Evolutionary conservation across 2,113 vertebrate genomes (phyloP), one percentile per base, ranked within the genome.

Genomic region (Morone chrysops): DNA sequence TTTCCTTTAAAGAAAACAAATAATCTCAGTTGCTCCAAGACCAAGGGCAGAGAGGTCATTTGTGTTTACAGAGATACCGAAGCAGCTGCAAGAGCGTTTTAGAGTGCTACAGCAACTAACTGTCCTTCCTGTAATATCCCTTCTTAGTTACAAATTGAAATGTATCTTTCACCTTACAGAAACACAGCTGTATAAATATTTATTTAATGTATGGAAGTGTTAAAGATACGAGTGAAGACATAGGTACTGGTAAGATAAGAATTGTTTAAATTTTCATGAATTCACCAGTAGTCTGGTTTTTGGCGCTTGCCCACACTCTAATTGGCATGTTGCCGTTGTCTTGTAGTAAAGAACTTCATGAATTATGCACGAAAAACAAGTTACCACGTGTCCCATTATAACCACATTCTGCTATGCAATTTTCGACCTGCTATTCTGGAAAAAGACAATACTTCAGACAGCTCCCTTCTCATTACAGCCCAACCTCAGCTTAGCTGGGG

Each of bases 321-420:
- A 95, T 95, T 96, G 94, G 92, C 90, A 93, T 83, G 90, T 92
- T 90, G 88, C 90, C 43, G 75, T 90, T n/a, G n/a, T 93, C 86
- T 78, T 89, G 86, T 84, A 86, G 90, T 89, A 85, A 84, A 65
- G 75, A 89, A 88, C 38, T 70, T 89, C 83, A 95, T 96, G 90
- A 93, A 96, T 95, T 92, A 95, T 95, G 90, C 90, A 96, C 83
- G 17, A 90, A 90, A 93, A 93, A 93, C 92, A 95, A 90, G 82
- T 79, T 76, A 60, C 84, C 88, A 86, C 67, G 61, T 92, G 87
- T 83, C 90, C 92, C 86, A 91, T 93, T 95, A 95, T 90, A 92
- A 86, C 80, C 83, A 90, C 79, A 86, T 92, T 93, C 92, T 90
- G 84, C 82, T 63, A 25, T 89, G 78, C 84, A 81, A 79, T 86